These are phyloP conservation scores for Origma solitaria DNA, from an alignment of 2,113 vertebrate species.

Conservation along the genomic window DNA sequence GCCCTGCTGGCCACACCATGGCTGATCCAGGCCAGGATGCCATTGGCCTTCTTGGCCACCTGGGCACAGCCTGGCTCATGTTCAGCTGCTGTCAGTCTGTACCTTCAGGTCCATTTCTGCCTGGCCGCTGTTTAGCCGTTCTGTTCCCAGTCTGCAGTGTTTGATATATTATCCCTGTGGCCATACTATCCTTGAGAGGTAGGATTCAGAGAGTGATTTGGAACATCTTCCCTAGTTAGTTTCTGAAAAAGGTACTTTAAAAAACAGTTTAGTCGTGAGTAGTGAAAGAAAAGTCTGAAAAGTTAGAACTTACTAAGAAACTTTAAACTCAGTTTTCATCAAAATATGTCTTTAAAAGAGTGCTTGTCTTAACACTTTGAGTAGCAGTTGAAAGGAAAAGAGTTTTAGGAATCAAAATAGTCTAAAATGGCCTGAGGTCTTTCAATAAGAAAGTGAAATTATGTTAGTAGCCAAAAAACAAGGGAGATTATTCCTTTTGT, in stretches of 20 bases:
- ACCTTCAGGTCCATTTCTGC: rapidly evolving
- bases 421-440: neutral
- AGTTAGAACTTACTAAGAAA: neutral
- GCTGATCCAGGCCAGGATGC: neutral
- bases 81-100: neutral
- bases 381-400: neutral
- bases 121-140: neutral
- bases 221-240: neutral
- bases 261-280: neutral
- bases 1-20: rapidly evolving
- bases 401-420: neutral
- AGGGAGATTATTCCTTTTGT: neutral
- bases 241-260: neutral
- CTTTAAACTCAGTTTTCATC: neutral
- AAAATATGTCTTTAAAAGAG: neutral
- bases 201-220: neutral
- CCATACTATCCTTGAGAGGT: neutral
- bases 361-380: neutral
- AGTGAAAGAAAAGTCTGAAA: neutral
- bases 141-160: too few species aligned
- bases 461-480: neutral
- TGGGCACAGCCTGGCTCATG: neutral
- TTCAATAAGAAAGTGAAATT: neutral
- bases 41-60: neutral
- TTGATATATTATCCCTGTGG: neutral